These are phyloP conservation scores for Harlomillsia oculata DNA, from an alignment of 1,140 invertebrate genomes.

Conservation along the genomic window DNA sequence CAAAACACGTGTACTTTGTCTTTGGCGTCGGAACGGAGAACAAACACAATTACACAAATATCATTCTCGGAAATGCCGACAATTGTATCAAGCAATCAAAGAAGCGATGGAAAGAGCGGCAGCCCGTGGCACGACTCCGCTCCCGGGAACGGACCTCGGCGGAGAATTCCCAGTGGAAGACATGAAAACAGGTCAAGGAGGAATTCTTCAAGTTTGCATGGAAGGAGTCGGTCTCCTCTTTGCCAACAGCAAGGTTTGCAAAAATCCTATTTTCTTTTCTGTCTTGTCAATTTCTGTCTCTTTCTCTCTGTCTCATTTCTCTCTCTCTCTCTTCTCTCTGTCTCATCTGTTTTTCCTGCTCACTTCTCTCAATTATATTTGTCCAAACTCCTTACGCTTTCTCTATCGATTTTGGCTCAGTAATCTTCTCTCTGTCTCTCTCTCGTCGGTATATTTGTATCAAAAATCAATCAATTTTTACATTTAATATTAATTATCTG, in stretches of 20 bases:
- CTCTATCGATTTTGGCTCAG: background rate
- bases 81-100: slow-evolving; percentile 97
- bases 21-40: slow-evolving; percentile 83
- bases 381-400: background rate
- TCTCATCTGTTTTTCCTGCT: background rate
- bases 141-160: slow-evolving; percentile 70
- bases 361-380: background rate
- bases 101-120: slow-evolving; percentile 96
- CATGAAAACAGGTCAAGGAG: slow-evolving; percentile 89
- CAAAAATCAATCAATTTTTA: no score
- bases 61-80: slow-evolving; percentile 98
- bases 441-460: no score
- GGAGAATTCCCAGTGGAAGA: slow-evolving; percentile 98
- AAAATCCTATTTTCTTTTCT: background rate
- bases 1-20: slow-evolving; percentile 90
- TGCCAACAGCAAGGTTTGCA: slow-evolving; percentile 92
- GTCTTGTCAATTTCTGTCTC: slow-evolving; percentile 1
- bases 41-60: slow-evolving; percentile 95
- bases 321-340: background rate
- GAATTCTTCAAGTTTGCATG: slow-evolving; percentile 96
- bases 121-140: slow-evolving; percentile 61
- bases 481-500: no score
- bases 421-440: no score
- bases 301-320: no score
- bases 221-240: slow-evolving; percentile 96